A percentile compares a stretch with the other conserved stretches of the same genome.
Evolutionary conservation across 2,888 invertebrate species (phyloP).

Genomic region (Ceratothoa steindachneri): DNA sequence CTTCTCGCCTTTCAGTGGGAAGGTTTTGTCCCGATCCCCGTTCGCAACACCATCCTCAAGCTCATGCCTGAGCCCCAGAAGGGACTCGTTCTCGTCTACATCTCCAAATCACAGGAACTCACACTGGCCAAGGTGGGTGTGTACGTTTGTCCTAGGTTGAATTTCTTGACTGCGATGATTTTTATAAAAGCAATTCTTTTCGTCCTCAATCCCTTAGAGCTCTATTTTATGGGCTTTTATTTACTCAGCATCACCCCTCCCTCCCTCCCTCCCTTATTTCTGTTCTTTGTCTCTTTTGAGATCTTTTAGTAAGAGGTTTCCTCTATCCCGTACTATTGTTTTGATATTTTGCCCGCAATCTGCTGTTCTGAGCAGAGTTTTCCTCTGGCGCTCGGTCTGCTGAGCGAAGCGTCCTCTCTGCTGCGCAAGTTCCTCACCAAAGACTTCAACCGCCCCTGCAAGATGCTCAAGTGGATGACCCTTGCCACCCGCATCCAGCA

Average conservation of each 20-base stretch:
- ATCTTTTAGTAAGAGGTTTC: too few species aligned
- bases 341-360: too few species aligned
- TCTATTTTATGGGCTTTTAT: not conserved
- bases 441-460: conserved; percentile 29
- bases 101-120: conserved; percentile 45
- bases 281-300: too few species aligned
- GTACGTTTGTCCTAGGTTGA: not conserved
- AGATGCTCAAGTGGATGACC: conserved; percentile 40
- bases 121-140: conserved; percentile 33
- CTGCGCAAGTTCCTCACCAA: conserved; percentile 13
- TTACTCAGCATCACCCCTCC: too few species aligned
- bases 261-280: too few species aligned
- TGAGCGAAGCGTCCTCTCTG: conserved; percentile 29
- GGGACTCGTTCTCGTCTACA: conserved; percentile 36
- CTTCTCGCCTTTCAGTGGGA: conserved; percentile 48
- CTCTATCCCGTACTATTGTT: too few species aligned
- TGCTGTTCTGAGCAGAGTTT: conserved; percentile 40
- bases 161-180: not conserved
- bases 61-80: conserved; percentile 34
- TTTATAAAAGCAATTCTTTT: not conserved
- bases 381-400: conserved; percentile 26
- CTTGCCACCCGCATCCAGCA: conserved; percentile 40
- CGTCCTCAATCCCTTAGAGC: not conserved
- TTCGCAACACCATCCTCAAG: conserved; percentile 41
- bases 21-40: conserved; percentile 37